Conservation (phyloP, 2,113 vertebrate genomes). For the Carassius gibelio region DNA sequence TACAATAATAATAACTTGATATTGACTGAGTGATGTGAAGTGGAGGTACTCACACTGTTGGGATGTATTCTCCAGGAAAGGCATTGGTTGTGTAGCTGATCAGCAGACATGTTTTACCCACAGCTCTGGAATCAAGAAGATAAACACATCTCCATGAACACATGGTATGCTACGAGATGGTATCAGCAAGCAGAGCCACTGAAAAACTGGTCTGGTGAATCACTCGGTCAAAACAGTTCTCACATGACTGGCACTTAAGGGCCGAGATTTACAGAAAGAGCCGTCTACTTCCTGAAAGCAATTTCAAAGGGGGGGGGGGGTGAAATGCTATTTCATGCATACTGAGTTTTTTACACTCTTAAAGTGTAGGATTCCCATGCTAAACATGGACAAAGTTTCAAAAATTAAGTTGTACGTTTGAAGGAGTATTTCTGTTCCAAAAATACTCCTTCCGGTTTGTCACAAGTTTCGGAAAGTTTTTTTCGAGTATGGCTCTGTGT, state of each 20-base stretch:
- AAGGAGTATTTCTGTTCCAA: too few relatives aligned
- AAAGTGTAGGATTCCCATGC: too few relatives aligned
- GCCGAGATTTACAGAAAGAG: not conserved
- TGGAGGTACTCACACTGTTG: slow-evolving; percentile 88
- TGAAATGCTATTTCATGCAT: too few relatives aligned
- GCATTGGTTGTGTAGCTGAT: slow-evolving; percentile 99
- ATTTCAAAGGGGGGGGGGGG: too few relatives aligned
- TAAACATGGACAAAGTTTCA: too few relatives aligned
- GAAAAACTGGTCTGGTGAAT: not conserved
- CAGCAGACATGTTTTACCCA: slow-evolving; percentile 98
- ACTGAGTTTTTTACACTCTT: too few relatives aligned
- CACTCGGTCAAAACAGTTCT: not conserved
- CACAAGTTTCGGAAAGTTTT: too few relatives aligned
- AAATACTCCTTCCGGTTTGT: too few relatives aligned
- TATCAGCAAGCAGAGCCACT: not conserved
- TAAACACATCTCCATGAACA: not conserved
- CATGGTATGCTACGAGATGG: not conserved
- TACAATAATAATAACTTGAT: not conserved
- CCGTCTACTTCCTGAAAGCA: not conserved
- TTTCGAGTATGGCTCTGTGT: too few relatives aligned
- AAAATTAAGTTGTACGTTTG: too few relatives aligned
- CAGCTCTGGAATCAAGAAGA: slow-evolving; percentile 80
- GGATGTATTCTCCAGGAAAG: slow-evolving; percentile 98
- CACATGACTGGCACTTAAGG: not conserved
- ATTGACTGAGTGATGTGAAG: not conserved